Percentiles rank a stretch among this genome's conserved stretches.
Conservation (phyloP, 2,797 vertebrate species). For the Pterois miles region DNA sequence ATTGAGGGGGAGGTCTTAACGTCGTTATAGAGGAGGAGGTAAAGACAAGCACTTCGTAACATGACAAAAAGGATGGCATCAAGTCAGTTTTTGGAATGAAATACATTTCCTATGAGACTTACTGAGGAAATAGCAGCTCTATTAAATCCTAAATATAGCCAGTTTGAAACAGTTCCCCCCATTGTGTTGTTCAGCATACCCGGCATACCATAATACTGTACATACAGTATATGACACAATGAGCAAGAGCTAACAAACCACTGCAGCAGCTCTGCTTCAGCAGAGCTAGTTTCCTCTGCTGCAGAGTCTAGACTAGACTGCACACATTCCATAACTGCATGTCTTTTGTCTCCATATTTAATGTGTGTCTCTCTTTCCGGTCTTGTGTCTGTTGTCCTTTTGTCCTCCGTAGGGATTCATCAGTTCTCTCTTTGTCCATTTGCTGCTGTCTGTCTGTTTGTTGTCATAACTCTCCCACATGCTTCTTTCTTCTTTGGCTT, state of each 20-base stretch:
- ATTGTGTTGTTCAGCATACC: slow-evolving; percentile 61
- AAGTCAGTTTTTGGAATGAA: slow-evolving; percentile 15
- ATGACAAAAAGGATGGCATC: not conserved
- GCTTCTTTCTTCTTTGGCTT: slow-evolving; percentile 22
- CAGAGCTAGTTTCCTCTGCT: not conserved
- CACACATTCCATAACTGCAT: slow-evolving; percentile 18
- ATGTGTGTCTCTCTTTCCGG: slow-evolving; percentile 8
- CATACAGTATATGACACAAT: slow-evolving; percentile 23
- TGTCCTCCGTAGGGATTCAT: slow-evolving; percentile 19
- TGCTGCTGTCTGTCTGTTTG: slow-evolving; percentile 17
- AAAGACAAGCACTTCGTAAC: not conserved
- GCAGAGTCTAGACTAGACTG: not conserved
- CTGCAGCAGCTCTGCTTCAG: slow-evolving; percentile 18
- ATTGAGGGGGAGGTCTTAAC: slow-evolving; percentile 13
- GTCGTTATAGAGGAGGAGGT: not conserved
- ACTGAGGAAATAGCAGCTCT: slow-evolving; percentile 19
- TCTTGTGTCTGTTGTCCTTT: slow-evolving; percentile 24
- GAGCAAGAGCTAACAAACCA: not conserved
- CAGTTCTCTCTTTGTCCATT: slow-evolving; percentile 21
- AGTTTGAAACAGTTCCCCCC: slow-evolving; percentile 36
- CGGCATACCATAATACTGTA: slow-evolving; percentile 46
- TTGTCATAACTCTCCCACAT: not conserved
- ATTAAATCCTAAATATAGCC: slow-evolving; percentile 58
- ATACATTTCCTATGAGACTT: not conserved
- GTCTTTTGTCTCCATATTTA: slow-evolving; percentile 29